Base-by-base conservation (phyloP, 2,797 vertebrate genomes). In the Tachyglossus aculeatus region DNA sequence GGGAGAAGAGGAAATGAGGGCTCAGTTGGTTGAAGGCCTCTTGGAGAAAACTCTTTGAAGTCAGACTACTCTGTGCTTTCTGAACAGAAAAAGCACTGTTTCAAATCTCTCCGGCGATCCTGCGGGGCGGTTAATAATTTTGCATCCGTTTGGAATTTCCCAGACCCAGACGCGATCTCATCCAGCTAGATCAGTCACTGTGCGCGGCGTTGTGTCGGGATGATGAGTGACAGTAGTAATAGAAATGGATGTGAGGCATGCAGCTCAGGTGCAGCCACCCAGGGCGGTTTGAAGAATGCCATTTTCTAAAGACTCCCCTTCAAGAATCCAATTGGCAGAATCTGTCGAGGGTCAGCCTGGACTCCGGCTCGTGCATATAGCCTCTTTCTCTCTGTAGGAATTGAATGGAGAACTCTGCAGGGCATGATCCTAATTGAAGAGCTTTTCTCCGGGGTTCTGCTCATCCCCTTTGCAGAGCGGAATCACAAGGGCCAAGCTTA, bases 131-230 rank as follows among this genome's bases (percentile, higher is more conserved):
- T 8, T 3, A 31, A 9, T 9, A 34, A 4, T 13, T 32, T 2
- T 1, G 9, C 10, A 0, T 18, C n/a, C 4, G 0, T 14, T 12
- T 11, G 8, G 24, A 45, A 31, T 31, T 39, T 18, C n/a, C 37
- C 19, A 4, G 69, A 63, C 62, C 3, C 25, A 29, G 34, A 5
- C 0, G 27, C 45, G 41, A 6, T 40, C 6, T 1, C 8, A 39
- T 34, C 16, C 2, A 12, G 38, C n/a, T 64, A 40, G 38, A 2
- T 9, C 9, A 38, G 61, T 55, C 57, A 43, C 22, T 24, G 39
- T 19, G 29, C 19, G 45, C 27, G 0, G 3, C 29, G 34, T 24
- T 66, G 54, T 14, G 19, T 37, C 5, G 39, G 37, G 57, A 41
- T 56, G 61, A 70, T 4, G 14, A 59, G 44, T 2, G 51, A 24